Conservation (phyloP, 2,113 vertebrate genomes). For the Bubo scandiacus region DNA sequence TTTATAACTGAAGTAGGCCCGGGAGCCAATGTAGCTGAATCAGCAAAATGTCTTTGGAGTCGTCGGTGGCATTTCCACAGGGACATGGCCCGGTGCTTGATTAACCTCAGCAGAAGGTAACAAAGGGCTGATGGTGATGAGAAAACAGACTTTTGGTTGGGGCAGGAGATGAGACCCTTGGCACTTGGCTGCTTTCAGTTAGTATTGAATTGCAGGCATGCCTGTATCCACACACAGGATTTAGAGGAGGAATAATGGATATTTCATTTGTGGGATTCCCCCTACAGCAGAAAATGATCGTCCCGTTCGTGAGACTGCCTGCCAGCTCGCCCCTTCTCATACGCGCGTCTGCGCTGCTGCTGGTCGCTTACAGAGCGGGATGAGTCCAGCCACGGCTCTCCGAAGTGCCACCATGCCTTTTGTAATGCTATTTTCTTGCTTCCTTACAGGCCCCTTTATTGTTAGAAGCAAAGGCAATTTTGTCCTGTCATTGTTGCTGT, state of each 20-base stretch:
- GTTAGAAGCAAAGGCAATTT: background rate
- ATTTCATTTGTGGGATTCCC: background rate
- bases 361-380: background rate
- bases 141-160: background rate
- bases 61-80: fast-evolving
- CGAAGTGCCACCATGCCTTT: background rate
- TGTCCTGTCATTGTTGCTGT: background rate
- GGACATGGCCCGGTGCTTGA: background rate
- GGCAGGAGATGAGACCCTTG: background rate
- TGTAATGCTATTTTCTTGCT: background rate
- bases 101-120: background rate
- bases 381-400: background rate
- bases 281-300: fast-evolving
- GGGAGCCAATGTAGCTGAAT: background rate
- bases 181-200: background rate
- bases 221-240: background rate
- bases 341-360: fast-evolving
- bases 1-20: background rate
- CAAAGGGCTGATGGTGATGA: too few species aligned
- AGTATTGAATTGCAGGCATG: too few species aligned
- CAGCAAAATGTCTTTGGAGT: background rate
- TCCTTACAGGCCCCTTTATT: background rate
- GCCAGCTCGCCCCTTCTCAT: background rate
- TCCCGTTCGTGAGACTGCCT: background rate
- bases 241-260: background rate